Percentiles rank a stretch among this genome's conserved stretches.
phyloP scores from a whole-genome alignment of 2,797 vertebrate genomes.

The Thalassophryne amazonica region DNA sequence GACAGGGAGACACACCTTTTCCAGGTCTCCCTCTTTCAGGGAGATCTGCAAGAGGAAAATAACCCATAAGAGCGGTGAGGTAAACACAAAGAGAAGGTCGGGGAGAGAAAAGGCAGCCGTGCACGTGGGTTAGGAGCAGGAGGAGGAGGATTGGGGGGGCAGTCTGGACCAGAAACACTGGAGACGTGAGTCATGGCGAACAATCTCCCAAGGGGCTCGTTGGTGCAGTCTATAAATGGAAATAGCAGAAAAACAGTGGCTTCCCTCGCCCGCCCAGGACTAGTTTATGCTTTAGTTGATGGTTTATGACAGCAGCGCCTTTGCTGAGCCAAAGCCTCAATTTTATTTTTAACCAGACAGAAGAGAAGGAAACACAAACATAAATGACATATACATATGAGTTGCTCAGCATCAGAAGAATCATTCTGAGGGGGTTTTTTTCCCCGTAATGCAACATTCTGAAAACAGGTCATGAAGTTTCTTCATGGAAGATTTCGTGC shows the following conservation, averaged over 20 bases:
- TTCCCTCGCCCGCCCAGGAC: slow-evolving; percentile 76
- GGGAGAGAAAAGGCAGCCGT: slow-evolving; percentile 18
- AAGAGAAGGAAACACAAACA: slow-evolving; percentile 33
- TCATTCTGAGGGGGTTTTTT: slow-evolving; percentile 10
- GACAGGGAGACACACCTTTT: slow-evolving; percentile 12
- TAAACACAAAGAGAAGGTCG: slow-evolving; percentile 17
- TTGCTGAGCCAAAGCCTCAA: slow-evolving; percentile 60
- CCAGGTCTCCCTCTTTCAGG: no score
- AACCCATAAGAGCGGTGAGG: slow-evolving; percentile 21
- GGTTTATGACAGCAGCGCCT: slow-evolving; percentile 69
- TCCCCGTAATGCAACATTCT: no score
- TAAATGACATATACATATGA: slow-evolving; percentile 19
- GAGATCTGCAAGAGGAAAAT: neutral
- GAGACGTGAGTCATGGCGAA: slow-evolving; percentile 77
- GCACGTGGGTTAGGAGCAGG: slow-evolving; percentile 32
- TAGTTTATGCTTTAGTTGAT: slow-evolving; percentile 76
- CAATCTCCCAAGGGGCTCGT: slow-evolving; percentile 71
- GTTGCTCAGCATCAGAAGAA: slow-evolving; percentile 51
- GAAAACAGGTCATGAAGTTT: slow-evolving; percentile 48
- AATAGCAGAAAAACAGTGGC: slow-evolving; percentile 76
- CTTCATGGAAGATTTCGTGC: slow-evolving; percentile 13
- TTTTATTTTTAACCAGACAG: slow-evolving; percentile 31
- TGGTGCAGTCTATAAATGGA: slow-evolving; percentile 78
- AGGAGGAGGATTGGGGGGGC: slow-evolving; percentile 18
- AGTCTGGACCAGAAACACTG: slow-evolving; percentile 69